These are phyloP conservation scores for Catharus fuscescens DNA, from an alignment of 2,113 vertebrate genomes.

Conservation along the genomic window DNA sequence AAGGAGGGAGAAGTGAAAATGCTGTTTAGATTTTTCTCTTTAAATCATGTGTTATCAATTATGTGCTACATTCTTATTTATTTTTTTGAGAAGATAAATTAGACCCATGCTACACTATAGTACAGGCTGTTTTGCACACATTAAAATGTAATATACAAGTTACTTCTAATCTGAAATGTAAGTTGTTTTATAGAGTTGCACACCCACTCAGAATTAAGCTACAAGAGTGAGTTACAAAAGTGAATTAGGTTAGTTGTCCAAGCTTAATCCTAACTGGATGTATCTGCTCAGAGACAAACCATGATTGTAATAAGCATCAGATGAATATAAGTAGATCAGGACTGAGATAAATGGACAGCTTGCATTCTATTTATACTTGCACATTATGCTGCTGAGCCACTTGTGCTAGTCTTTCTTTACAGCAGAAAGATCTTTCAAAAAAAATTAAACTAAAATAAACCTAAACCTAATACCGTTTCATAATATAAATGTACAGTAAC, in stretches of 20 bases:
- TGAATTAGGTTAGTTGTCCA: conserved; percentile 52
- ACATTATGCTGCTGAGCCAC: conserved; percentile 11
- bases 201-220: not conserved
- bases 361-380: conserved; percentile 58
- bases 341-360: conserved; percentile 47
- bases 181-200: not conserved
- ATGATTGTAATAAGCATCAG: conserved; percentile 13
- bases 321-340: conserved; percentile 45
- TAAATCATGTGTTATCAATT: not conserved
- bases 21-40: not conserved
- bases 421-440: not conserved
- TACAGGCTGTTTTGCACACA: not conserved
- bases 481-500: not conserved
- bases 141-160: not conserved
- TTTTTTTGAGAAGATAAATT: not conserved
- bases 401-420: not conserved
- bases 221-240: not conserved
- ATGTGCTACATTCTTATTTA: not conserved
- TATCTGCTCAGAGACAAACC: conserved; percentile 33
- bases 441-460: not conserved
- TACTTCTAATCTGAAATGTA: not conserved
- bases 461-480: not conserved
- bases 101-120: not conserved
- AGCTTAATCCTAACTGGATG: conserved; percentile 43
- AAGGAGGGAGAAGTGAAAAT: not conserved